phyloP scores from a whole-genome alignment of 2,797 vertebrate species.

The Mycteria americana region DNA sequence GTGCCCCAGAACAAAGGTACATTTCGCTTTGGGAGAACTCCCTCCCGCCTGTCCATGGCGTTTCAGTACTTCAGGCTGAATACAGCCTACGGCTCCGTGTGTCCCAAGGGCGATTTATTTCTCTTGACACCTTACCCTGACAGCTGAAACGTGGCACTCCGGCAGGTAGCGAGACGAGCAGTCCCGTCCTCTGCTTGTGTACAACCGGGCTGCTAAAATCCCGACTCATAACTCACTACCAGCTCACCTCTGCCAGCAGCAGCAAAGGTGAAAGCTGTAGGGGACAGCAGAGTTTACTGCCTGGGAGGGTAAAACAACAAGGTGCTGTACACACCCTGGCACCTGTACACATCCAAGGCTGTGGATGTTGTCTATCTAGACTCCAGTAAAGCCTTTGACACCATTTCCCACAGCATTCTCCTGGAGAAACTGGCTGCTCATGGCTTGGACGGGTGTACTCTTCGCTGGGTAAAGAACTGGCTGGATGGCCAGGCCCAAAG shows the following conservation, averaged over 20 bases:
- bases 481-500: no score
- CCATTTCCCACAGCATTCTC: no score
- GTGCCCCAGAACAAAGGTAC: not conserved
- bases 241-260: not conserved
- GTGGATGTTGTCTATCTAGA: no score
- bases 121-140: not conserved
- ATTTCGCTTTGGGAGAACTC: not conserved
- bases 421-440: no score
- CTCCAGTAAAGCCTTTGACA: no score
- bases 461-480: no score
- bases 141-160: not conserved
- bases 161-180: not conserved
- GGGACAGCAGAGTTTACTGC: not conserved
- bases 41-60: rapidly evolving
- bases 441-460: no score
- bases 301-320: not conserved
- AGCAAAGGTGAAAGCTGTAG: not conserved
- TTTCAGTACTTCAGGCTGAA: no score
- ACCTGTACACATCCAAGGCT: no score
- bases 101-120: not conserved
- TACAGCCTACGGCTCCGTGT: not conserved
- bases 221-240: not conserved
- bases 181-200: not conserved
- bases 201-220: not conserved
- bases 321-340: not conserved